Base-by-base conservation (phyloP, 2,797 vertebrate species). In the Oreochromis grahami region DNA sequence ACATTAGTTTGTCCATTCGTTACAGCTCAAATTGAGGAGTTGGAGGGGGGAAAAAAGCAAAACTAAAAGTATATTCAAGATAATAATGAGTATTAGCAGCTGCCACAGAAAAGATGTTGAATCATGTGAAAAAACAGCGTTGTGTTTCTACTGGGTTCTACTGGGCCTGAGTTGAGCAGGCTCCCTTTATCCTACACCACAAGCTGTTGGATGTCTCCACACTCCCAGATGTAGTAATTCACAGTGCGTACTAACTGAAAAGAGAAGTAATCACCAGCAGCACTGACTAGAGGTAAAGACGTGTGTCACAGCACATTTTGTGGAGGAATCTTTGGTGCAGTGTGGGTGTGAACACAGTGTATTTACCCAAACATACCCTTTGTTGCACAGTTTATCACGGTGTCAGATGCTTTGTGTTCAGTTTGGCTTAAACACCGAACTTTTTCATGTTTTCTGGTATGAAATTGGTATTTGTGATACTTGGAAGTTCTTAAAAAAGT, bases 141-240 rank as follows among this genome's bases (percentile, higher is more conserved):
- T 78, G 76, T 77, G 60, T 87, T 86, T 79, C 63, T 81, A 77
- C 78, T 72, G 77, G 78, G 26, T 26, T 26, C 26, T 26, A 26
- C 26, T 26, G 26, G 26, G 4, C 26, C 26, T 26, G 81, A 78
- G 53, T 52, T 84, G 82, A 86, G 76, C 68, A 70, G 84, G 53
- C 88, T 87, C 79, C 84, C 82, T 81, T 63, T 79, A 79, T 85
- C 86, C 80, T 84, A 58, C 86, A 78, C 38, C 51, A 85, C 84
- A 82, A 87, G 85, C 84, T 90, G 80, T 77, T 45, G 76, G 48
- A 51, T 70, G 65, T 12, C 65, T 72, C 65, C 65, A 29, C 41
- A 48, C 41, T 29, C 68, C 3, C 15, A 72, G 68, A 11, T 48
- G 68, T 29, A 72, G 15, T 29, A 12, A 48, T 26, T 29, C 41